These are phyloP conservation scores for Pterocles orientalis DNA, from an alignment of 2,113 vertebrate genomes.

Conservation along the genomic window DNA sequence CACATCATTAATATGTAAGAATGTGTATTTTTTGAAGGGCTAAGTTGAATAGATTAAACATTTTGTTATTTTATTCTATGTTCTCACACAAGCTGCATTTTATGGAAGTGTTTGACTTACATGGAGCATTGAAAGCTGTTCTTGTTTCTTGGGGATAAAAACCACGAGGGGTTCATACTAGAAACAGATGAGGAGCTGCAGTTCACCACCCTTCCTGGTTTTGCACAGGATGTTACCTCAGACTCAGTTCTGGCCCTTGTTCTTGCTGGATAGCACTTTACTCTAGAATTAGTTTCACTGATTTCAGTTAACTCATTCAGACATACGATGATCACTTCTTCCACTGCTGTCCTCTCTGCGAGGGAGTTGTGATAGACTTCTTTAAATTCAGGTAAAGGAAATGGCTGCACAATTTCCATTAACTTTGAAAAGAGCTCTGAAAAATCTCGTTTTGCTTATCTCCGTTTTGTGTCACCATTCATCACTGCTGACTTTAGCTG, in stretches of 20 bases:
- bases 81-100: not conserved
- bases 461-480: not conserved
- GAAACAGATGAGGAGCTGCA: not conserved
- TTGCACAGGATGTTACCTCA: not conserved
- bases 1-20: not conserved
- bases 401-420: not conserved
- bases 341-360: not conserved
- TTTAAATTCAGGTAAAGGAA: not conserved
- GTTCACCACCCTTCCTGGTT: not conserved
- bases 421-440: not conserved
- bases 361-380: not conserved
- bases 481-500: not conserved
- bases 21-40: not conserved
- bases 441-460: not conserved
- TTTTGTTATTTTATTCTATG: not conserved
- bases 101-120: not conserved
- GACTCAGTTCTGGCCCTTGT: not conserved
- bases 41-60: not conserved
- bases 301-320: not conserved
- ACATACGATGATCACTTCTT: not conserved
- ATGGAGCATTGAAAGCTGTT: not conserved
- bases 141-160: not conserved
- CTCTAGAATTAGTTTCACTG: not conserved
- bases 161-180: not conserved
- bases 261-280: not conserved